These are phyloP conservation scores for Syrrhaptes paradoxus DNA, from an alignment of 2,113 vertebrate species.

Conservation along the genomic window DNA sequence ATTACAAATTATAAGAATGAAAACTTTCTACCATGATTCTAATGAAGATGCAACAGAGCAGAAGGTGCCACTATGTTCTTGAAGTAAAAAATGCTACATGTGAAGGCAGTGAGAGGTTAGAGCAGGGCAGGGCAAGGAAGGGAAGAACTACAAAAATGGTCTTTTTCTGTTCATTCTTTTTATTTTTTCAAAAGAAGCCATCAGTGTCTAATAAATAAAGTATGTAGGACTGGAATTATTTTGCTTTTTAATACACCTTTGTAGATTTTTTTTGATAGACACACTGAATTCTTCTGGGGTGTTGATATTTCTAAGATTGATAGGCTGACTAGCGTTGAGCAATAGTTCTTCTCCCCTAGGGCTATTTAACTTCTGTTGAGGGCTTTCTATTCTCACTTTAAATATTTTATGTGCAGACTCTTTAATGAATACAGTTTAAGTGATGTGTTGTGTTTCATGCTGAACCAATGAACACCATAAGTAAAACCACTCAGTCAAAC, in stretches of 20 bases:
- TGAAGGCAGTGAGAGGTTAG: not conserved
- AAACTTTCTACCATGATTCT: not conserved
- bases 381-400: not conserved
- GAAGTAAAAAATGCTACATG: not conserved
- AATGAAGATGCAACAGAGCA: not conserved
- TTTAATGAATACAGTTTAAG: conserved; percentile 20
- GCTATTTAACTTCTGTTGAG: not conserved
- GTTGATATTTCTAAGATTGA: not conserved
- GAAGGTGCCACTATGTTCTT: not conserved
- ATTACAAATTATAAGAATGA: not conserved
- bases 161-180: not conserved
- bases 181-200: not conserved
- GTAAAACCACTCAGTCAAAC: not conserved
- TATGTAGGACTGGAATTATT: not conserved
- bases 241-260: not conserved
- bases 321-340: not conserved
- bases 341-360: not conserved
- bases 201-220: not conserved
- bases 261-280: not conserved
- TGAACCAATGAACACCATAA: not conserved
- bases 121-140: not conserved
- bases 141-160: not conserved
- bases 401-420: conserved; percentile 36
- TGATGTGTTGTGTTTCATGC: not conserved
- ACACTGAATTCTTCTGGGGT: not conserved